These are phyloP conservation scores for Drosophila kohkoa DNA, from an alignment of 1,140 invertebrate species.

Conservation along the genomic window DNA sequence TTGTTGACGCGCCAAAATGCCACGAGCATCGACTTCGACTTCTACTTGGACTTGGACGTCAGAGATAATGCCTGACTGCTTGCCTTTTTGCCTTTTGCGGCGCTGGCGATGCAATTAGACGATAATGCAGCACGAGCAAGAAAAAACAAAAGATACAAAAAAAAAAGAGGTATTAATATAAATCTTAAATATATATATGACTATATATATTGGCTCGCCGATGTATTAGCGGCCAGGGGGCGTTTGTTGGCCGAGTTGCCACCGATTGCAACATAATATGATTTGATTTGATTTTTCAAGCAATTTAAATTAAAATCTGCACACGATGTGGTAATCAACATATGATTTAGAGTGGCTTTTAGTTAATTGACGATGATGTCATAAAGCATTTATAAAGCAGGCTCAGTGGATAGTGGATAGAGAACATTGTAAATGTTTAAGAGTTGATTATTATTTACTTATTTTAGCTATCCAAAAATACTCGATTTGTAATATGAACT, in stretches of 20 bases:
- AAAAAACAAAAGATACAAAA: constrained; percentile 54
- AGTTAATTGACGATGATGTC: background rate
- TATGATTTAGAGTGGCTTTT: background rate
- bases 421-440: too few relatives aligned
- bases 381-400: background rate
- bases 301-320: constrained; percentile 38
- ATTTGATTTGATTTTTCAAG: constrained; percentile 46
- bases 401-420: too few relatives aligned
- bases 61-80: background rate
- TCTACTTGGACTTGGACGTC: constrained; percentile 7
- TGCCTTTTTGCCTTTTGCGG: constrained; percentile 1
- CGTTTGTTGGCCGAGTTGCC: constrained; percentile 25
- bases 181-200: constrained; percentile 46
- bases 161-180: background rate
- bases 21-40: constrained; percentile 53
- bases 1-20: constrained; percentile 80
- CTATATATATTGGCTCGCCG: constrained; percentile 54
- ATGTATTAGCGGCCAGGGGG: constrained; percentile 43
- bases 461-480: too few relatives aligned
- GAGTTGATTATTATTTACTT: too few relatives aligned
- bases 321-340: constrained; percentile 5
- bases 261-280: constrained; percentile 62
- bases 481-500: too few relatives aligned
- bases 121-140: constrained; percentile 63
- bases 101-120: constrained; percentile 75